Percentiles rank a stretch among this genome's conserved stretches.
Conservation (phyloP, 2,797 vertebrate genomes). For the Galagoides demidoff region DNA sequence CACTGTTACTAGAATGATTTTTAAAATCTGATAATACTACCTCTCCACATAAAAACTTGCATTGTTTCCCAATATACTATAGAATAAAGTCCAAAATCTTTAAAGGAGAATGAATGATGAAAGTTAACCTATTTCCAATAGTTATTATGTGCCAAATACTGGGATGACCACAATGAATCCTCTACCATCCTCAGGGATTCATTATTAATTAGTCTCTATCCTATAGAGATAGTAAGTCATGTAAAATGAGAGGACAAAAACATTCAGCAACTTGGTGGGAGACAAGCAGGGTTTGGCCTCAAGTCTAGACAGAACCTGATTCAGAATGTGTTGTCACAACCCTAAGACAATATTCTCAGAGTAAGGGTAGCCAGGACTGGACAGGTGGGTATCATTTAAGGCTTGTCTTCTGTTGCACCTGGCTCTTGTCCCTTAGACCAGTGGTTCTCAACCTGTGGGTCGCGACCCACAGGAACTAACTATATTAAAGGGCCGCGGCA, state of each 20-base stretch:
- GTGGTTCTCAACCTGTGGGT: no score
- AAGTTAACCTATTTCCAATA: not conserved
- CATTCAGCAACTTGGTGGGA: not conserved
- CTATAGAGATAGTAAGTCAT: not conserved
- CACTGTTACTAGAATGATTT: not conserved
- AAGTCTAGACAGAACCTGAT: not conserved
- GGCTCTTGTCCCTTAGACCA: not conserved
- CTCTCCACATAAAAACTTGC: not conserved
- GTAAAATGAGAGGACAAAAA: not conserved
- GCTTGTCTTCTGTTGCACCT: not conserved
- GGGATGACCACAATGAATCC: not conserved
- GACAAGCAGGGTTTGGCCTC: not conserved
- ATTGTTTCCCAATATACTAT: not conserved
- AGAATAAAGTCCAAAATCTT: not conserved
- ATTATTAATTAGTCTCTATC: not conserved
- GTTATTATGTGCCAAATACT: not conserved
- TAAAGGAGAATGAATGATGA: not conserved
- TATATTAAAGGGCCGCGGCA: no score
- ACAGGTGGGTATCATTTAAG: not conserved
- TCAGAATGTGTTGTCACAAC: not conserved
- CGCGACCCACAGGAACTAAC: no score
- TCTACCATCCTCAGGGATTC: not conserved
- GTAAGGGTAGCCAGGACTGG: not conserved
- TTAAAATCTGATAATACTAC: not conserved
- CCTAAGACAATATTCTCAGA: not conserved